Percentiles rank a stretch among this genome's conserved stretches.
phyloP scores from a whole-genome alignment of 2,888 invertebrate species.

The Odontomyia ornata region DNA sequence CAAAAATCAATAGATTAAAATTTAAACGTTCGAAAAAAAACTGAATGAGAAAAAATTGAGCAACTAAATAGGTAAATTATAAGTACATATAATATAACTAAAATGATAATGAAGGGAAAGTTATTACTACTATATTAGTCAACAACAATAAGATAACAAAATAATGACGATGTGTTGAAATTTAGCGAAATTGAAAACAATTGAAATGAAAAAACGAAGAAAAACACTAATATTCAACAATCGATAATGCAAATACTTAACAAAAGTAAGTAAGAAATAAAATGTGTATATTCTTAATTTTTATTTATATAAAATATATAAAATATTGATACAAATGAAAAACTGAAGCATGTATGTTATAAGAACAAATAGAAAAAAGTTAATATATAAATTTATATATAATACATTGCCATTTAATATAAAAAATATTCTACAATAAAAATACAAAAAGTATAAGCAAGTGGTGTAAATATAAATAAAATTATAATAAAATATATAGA shows the following conservation, averaged over 20 bases:
- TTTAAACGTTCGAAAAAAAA: conserved; percentile 29
- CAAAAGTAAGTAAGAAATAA: conserved; percentile 28
- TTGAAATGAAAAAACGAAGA: conserved; percentile 25
- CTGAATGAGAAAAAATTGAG: background rate
- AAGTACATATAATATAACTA: conserved; percentile 22
- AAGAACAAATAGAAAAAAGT: conserved; percentile 32
- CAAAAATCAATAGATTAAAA: conserved; percentile 23
- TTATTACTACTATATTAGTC: conserved; percentile 31
- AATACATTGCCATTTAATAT: conserved; percentile 44
- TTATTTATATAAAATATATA: conserved; percentile 36
- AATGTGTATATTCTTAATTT: conserved; percentile 37
- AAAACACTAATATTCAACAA: conserved; percentile 32
- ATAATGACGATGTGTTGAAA: conserved; percentile 14
- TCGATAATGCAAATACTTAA: conserved; percentile 37
- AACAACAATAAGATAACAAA: conserved; percentile 19
- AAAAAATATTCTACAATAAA: conserved; percentile 39
- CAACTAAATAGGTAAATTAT: conserved; percentile 36
- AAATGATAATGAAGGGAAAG: conserved; percentile 6
- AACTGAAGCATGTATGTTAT: conserved; percentile 27
- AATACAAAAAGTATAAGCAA: conserved; percentile 40
- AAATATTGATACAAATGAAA: conserved; percentile 27
- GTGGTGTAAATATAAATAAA: conserved; percentile 41
- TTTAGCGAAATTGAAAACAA: conserved; percentile 30
- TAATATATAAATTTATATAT: conserved; percentile 43
- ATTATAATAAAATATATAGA: conserved; percentile 17